Percentiles rank a stretch among this genome's conserved stretches.
Conservation (phyloP, 64 coral and sea anemone species). For the Porites australiensis region DNA sequence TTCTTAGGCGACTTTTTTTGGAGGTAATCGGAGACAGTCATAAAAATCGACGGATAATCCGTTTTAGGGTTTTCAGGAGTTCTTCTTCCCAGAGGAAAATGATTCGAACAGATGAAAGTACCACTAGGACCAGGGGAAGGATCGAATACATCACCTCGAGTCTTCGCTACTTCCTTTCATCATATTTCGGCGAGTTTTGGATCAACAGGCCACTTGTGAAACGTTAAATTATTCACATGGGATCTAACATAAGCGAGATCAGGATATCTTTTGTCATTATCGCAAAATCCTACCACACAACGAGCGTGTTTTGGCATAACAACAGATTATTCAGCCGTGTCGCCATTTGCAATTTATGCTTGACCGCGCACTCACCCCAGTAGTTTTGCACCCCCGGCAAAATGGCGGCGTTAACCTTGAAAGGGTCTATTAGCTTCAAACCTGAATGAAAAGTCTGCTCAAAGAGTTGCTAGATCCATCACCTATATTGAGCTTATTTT, state of each 20-base stretch:
- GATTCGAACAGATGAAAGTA: slow-evolving; percentile 58
- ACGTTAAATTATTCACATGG: too few relatives aligned
- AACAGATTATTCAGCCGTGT: too few relatives aligned
- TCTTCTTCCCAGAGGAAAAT: slow-evolving; percentile 44
- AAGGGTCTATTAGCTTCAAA: slow-evolving; percentile 15
- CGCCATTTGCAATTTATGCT: too few relatives aligned
- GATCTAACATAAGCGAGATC: too few relatives aligned
- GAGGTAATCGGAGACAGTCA: slow-evolving; percentile 33
- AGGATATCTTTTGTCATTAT: too few relatives aligned
- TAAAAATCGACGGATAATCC: slow-evolving; percentile 51
- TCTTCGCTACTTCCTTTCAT: slow-evolving; percentile 43
- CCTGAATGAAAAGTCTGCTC: slow-evolving; percentile 45
- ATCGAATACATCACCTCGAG: slow-evolving; percentile 25
- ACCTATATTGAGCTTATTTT: slow-evolving; percentile 25
- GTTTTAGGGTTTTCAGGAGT: slow-evolving; percentile 52
- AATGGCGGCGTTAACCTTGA: too few relatives aligned
- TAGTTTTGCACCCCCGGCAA: too few relatives aligned
- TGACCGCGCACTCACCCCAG: too few relatives aligned
- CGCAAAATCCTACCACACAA: too few relatives aligned
- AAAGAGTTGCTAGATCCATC: slow-evolving; percentile 27
- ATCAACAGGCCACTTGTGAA: not conserved
- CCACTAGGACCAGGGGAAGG: slow-evolving; percentile 20
- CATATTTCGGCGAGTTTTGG: slow-evolving; percentile 5
- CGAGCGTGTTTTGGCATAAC: too few relatives aligned
- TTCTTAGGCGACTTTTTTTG: not conserved